A percentile compares a stretch with the other conserved stretches of the same genome.
These are phyloP conservation scores for Gobio gobio DNA, from an alignment of 2,113 vertebrate genomes.

Conservation along the genomic window DNA sequence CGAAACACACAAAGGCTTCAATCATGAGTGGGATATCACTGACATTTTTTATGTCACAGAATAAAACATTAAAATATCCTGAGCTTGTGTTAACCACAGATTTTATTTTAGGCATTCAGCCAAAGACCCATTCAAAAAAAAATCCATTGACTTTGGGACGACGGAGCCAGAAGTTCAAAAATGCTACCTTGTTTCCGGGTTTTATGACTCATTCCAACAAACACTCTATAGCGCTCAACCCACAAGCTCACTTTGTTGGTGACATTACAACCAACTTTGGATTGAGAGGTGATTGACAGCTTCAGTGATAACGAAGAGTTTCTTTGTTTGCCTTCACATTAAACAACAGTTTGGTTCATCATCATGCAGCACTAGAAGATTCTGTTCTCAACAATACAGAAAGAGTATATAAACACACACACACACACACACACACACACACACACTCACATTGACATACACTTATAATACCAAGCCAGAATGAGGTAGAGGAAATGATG, in stretches of 20 bases:
- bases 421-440: constrained; percentile 2
- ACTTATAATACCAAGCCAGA: constrained; percentile 11
- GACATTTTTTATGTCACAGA: background rate
- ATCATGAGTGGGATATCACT: no score
- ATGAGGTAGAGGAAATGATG: constrained; percentile 10
- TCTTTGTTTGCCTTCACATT: background rate
- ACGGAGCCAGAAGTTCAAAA: background rate
- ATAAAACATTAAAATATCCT: background rate
- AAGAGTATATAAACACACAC: constrained; percentile 23
- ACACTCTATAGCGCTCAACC: background rate
- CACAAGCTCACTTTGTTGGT: background rate
- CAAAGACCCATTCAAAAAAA: background rate
- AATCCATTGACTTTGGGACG: background rate
- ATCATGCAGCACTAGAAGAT: background rate
- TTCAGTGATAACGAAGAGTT: background rate
- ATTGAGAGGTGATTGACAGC: background rate
- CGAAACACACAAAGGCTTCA: no score
- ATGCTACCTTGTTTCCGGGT: background rate
- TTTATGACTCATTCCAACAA: background rate
- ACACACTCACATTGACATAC: constrained; percentile 1
- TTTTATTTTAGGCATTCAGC: background rate
- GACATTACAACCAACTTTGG: background rate
- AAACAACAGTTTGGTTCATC: background rate
- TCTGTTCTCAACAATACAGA: constrained; percentile 9
- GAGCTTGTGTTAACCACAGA: background rate